These are phyloP conservation scores for Odontamblyopus lacepedii DNA, from an alignment of 2,797 vertebrate species.

Conservation along the genomic window DNA sequence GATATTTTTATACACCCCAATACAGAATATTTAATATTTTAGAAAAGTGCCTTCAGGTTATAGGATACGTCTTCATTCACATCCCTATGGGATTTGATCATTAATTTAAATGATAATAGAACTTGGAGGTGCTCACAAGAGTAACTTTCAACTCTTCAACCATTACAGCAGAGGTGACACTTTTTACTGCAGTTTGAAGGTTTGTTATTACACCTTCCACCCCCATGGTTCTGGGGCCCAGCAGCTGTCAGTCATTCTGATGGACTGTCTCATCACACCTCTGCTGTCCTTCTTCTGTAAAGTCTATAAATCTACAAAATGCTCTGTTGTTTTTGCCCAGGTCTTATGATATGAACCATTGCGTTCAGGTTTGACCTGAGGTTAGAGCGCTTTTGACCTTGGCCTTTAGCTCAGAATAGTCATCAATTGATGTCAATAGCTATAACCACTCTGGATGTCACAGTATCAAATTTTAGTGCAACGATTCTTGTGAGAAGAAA, in stretches of 20 bases:
- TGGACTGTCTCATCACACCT: conserved; percentile 32
- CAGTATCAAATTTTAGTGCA: not conserved
- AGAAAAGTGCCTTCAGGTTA: not conserved
- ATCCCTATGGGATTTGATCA: too few relatives aligned
- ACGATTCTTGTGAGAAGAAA: not conserved
- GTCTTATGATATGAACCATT: conserved; percentile 9
- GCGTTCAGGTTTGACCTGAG: conserved; percentile 34
- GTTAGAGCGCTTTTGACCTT: not conserved
- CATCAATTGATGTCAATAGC: not conserved
- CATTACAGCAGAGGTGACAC: conserved; percentile 11
- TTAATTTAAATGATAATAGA: too few relatives aligned
- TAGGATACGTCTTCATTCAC: not conserved
- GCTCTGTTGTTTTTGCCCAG: conserved; percentile 8
- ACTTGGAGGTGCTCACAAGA: not conserved
- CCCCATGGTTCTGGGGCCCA: conserved; percentile 29
- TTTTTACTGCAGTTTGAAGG: conserved; percentile 8
- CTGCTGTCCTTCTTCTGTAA: conserved; percentile 27
- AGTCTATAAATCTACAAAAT: conserved; percentile 29
- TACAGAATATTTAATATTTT: not conserved
- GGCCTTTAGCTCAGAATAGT: not conserved
- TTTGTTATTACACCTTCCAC: conserved; percentile 26
- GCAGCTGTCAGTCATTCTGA: conserved; percentile 52
- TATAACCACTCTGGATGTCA: not conserved
- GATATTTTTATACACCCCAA: too few relatives aligned
- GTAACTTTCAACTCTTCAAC: not conserved